A percentile compares a stretch with the other conserved stretches of the same genome.
phyloP scores from a whole-genome alignment of 2,797 vertebrate species.

The Parotocinclus haroldoi region DNA sequence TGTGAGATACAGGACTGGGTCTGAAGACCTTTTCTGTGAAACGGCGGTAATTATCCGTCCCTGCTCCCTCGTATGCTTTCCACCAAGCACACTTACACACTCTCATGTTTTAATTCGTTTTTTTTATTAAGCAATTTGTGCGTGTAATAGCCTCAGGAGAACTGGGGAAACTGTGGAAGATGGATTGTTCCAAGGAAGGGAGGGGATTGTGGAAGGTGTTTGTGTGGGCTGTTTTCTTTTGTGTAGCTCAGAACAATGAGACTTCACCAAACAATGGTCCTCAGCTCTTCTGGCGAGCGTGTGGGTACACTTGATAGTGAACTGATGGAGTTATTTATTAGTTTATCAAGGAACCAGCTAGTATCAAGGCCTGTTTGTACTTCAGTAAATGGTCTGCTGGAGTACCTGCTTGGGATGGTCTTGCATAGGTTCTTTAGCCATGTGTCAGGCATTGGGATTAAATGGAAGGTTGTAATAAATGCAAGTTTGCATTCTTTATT shows the following conservation, averaged over 20 bases:
- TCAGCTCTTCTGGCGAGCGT: too few relatives aligned
- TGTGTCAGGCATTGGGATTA: too few relatives aligned
- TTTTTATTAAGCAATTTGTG: conserved; percentile 41
- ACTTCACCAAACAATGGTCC: background rate
- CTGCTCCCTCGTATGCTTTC: conserved; percentile 5
- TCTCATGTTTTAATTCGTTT: conserved; percentile 32
- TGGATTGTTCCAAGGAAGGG: conserved; percentile 9
- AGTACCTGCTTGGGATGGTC: too few relatives aligned
- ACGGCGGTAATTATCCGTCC: conserved; percentile 21
- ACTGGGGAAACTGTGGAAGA: conserved; percentile 19
- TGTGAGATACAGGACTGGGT: conserved; percentile 1
- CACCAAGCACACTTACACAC: conserved; percentile 8
- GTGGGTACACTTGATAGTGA: too few relatives aligned
- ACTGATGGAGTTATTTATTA: too few relatives aligned
- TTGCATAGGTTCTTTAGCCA: too few relatives aligned
- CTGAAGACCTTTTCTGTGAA: conserved; percentile 15
- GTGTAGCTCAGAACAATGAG: background rate
- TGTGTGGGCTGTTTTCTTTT: background rate
- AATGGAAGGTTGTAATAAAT: too few relatives aligned
- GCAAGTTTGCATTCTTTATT: too few relatives aligned
- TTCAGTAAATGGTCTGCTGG: too few relatives aligned
- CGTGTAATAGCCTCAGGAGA: conserved; percentile 31
- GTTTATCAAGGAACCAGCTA: too few relatives aligned
- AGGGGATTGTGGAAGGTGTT: background rate
- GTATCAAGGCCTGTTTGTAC: too few relatives aligned